Base-by-base conservation (phyloP, 2,888 invertebrate species). In the Hofmannophila pseudospretella region DNA sequence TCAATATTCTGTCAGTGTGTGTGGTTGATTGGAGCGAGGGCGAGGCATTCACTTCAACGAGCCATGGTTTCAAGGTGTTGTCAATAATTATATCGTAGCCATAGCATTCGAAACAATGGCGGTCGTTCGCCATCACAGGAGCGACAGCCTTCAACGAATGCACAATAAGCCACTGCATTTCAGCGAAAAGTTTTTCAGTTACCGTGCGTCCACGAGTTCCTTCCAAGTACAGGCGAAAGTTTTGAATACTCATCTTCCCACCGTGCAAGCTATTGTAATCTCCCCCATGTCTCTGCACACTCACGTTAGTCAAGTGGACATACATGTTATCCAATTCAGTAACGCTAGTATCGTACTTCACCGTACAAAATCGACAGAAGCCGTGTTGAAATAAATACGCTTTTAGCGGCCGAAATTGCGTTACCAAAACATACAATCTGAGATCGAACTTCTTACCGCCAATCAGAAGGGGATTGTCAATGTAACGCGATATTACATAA, bases 381-480 rank as follows among this genome's bases (percentile, higher is more conserved):
- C 98, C 98, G 36, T 96, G 89, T 58, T 94, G 95, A 67, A 95
- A 98, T 58, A 97, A 90, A 82, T 97, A 98, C 7, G 95, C 96
- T 79, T 97, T 97, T 38, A 98, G 78, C 0, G 98, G 98, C 13
- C 96, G 91, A 70, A 97, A 98, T 0, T 96, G 96, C 4, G 97
- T 96, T 34, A 98, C 97, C 34, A 98, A 82, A 23, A 97, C 96
- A 71, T 97, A 98, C 12, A 98, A 84, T 41, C 98, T 90, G 29
- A 98, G 89, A 82, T 98, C 98, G 73, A 98, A 98, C 77, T 98
- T 98, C 78, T 97, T 97, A 0, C 97, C 97, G n/a, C 97, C 97
- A 63, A 98, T 98, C 50, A 98, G 79, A 28, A 98, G 84, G 1
- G 98, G 98, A 82, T 97, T 96, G 60, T 97, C 96, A 43, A 98